A percentile compares a stretch with the other conserved stretches of the same genome.
These are phyloP conservation scores for Drosophila fulvimacula DNA, from an alignment of 2,888 invertebrate genomes.

Conservation along the genomic window DNA sequence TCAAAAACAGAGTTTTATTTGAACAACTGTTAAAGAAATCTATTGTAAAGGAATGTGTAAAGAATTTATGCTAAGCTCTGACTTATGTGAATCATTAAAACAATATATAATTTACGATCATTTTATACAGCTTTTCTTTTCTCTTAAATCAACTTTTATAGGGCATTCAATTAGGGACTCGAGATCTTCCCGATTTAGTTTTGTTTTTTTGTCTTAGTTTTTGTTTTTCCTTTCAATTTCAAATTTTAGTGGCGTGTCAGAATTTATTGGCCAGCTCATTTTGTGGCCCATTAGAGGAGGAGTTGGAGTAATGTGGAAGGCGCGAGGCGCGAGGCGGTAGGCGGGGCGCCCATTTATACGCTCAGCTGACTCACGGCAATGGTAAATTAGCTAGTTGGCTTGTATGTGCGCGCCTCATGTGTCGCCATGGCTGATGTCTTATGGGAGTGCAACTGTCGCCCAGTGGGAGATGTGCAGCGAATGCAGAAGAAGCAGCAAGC, in stretches of 20 bases:
- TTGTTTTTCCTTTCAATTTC: constrained; percentile 28
- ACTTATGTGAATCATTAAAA: neutral
- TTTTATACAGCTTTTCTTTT: neutral
- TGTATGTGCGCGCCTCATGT: neutral
- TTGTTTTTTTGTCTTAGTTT: neutral
- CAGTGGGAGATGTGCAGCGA: constrained; percentile 59
- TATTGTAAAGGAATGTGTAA: neutral
- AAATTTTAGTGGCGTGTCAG: constrained; percentile 72
- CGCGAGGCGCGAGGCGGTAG: constrained; percentile 28
- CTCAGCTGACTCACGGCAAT: constrained; percentile 62
- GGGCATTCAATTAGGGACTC: neutral
- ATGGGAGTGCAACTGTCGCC: constrained; percentile 32
- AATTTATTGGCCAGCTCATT: constrained; percentile 75
- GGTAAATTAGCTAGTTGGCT: constrained; percentile 49
- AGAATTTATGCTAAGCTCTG: neutral
- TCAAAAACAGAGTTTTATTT: neutral
- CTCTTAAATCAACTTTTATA: too few species aligned
- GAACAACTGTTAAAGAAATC: neutral
- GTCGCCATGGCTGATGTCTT: neutral
- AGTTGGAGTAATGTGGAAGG: constrained; percentile 9
- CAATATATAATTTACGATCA: neutral
- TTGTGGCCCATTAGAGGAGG: constrained; percentile 58
- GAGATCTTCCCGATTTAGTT: neutral
- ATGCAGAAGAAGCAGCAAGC: constrained; percentile 17
- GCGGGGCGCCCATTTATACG: constrained; percentile 41